Percentiles rank a stretch among this genome's conserved stretches.
Conservation (phyloP, 2,888 invertebrate species). For the Xylocampa areola region DNA sequence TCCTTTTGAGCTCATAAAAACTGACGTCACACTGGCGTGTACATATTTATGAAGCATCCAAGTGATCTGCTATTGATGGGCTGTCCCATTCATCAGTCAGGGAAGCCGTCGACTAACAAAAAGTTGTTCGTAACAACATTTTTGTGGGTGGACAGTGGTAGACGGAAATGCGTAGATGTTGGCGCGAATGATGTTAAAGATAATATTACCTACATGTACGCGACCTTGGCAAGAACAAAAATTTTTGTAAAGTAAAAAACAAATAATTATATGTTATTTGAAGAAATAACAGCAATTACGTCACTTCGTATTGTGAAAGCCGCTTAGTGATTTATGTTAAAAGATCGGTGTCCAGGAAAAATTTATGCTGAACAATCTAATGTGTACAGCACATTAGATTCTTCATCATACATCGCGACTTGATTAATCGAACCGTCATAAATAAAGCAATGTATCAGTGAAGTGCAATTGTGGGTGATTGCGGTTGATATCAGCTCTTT, state of each 20-base stretch:
- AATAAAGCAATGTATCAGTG: conserved; percentile 54
- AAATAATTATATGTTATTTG: conserved; percentile 26
- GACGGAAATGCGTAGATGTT: conserved; percentile 49
- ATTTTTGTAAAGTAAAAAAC: conserved; percentile 21
- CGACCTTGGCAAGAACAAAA: conserved; percentile 17
- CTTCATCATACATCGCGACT: conserved; percentile 20
- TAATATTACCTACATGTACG: conserved; percentile 24
- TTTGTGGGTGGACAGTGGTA: conserved; percentile 60
- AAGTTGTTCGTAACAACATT: conserved; percentile 67
- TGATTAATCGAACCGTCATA: conserved; percentile 45
- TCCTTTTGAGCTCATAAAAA: conserved; percentile 80
- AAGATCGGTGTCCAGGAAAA: conserved; percentile 9
- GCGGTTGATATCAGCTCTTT: conserved; percentile 52
- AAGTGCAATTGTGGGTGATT: conserved; percentile 58
- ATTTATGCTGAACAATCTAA: background rate
- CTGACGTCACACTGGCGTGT: conserved; percentile 81
- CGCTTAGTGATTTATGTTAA: conserved; percentile 21
- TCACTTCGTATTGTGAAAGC: conserved; percentile 19
- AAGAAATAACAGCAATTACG: conserved; percentile 23
- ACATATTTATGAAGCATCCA: conserved; percentile 87
- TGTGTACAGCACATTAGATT: conserved; percentile 12
- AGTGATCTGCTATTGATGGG: conserved; percentile 85
- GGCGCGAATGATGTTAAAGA: conserved; percentile 42
- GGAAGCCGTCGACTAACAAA: conserved; percentile 68
- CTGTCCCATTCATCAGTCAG: conserved; percentile 80